Conservation (phyloP, 2,888 invertebrate genomes). For the Cerceris rybyensis region DNA sequence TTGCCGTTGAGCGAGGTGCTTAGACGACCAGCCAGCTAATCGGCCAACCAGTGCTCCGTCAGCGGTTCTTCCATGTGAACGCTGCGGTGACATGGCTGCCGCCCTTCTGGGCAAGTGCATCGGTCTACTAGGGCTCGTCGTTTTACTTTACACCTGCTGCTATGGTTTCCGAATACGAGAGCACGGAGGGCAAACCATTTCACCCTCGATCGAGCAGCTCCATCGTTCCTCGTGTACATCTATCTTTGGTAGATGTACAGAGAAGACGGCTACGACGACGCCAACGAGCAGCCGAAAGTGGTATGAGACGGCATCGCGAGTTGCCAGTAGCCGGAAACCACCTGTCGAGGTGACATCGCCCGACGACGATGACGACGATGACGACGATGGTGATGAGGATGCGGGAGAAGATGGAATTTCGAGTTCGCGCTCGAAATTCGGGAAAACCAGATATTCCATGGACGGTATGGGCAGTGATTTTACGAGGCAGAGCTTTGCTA, state of each 20-base stretch:
- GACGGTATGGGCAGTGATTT: not conserved
- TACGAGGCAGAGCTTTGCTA: not conserved
- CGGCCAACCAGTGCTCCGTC: constrained; percentile 33
- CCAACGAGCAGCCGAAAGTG: constrained; percentile 54
- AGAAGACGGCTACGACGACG: constrained; percentile 44
- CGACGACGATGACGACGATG: constrained; percentile 28
- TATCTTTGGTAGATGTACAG: constrained; percentile 67
- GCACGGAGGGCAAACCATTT: constrained; percentile 31
- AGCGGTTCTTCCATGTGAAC: constrained; percentile 71
- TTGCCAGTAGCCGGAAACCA: constrained; percentile 67
- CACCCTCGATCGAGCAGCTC: constrained; percentile 33
- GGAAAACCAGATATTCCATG: constrained; percentile 21
- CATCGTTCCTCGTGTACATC: constrained; percentile 58
- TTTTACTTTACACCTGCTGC: constrained; percentile 71
- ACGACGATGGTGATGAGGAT: constrained; percentile 33
- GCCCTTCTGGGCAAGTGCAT: constrained; percentile 75
- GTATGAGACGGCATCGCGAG: constrained; percentile 62
- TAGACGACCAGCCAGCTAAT: not conserved
- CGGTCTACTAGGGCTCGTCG: constrained; percentile 65
- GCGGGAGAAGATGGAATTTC: constrained; percentile 12
- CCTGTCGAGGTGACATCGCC: constrained; percentile 65
- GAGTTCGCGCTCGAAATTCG: not conserved
- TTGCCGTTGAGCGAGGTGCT: constrained; percentile 10
- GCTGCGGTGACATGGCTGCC: constrained; percentile 73
- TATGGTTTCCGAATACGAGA: constrained; percentile 77